Percentiles rank a stretch among this genome's conserved stretches.
Evolutionary conservation across 2,888 invertebrate genomes (phyloP).

Genomic region (Mactromeris polynyma): DNA sequence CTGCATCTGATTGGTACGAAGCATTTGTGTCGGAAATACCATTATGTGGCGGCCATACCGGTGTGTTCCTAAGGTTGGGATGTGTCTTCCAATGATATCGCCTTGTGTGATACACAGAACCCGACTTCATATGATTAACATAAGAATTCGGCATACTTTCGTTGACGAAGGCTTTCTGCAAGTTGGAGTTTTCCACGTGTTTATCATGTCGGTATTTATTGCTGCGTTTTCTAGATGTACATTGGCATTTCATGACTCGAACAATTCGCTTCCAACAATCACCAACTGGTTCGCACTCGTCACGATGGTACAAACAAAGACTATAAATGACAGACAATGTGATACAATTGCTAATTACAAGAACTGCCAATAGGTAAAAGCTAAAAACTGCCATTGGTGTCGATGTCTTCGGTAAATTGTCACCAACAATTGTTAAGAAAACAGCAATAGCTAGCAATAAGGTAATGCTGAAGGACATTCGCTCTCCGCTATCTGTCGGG

Average conservation of each 20-base stretch:
- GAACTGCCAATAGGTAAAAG: constrained; percentile 16
- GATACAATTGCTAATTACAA: constrained; percentile 1
- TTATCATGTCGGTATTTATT: background rate
- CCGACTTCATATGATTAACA: background rate
- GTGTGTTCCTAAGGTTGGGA: background rate
- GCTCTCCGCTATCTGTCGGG: constrained; percentile 22
- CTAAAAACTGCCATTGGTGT: constrained; percentile 24
- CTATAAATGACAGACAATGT: constrained; percentile 14
- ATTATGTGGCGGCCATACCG: background rate
- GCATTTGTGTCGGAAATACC: background rate
- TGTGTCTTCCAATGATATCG: background rate
- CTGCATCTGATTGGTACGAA: background rate
- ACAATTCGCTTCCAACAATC: background rate
- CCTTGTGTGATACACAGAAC: background rate
- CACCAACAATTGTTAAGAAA: constrained; percentile 28
- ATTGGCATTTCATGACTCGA: background rate
- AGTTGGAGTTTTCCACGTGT: background rate
- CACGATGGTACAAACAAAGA: constrained; percentile 19
- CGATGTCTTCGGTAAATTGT: constrained; percentile 32
- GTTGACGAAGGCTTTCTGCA: background rate
- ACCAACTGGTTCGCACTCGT: background rate
- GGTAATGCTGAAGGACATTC: constrained; percentile 31
- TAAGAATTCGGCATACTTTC: background rate
- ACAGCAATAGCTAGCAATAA: constrained; percentile 31
- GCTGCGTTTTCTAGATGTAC: background rate